Evolutionary conservation across 2,113 vertebrate species (phyloP).

Genomic region (Gavialis gangeticus): DNA sequence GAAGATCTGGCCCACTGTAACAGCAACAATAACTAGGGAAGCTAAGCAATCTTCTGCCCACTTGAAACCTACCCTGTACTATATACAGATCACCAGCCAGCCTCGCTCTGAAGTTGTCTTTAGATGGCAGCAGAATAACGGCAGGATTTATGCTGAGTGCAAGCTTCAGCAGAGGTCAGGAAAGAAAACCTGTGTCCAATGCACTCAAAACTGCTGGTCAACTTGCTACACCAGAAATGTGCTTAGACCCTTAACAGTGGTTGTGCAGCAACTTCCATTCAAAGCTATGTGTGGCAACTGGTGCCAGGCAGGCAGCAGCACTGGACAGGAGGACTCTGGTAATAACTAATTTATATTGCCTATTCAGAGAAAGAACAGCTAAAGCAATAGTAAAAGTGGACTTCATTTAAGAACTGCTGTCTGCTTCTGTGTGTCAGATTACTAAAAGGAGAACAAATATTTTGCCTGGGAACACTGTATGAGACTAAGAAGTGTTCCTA

Average conservation of each 20-base stretch:
- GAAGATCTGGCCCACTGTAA: not conserved
- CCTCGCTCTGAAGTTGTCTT: not conserved
- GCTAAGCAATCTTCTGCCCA: not conserved
- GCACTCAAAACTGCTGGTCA: not conserved
- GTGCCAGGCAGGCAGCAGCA: not conserved
- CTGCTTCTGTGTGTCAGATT: not conserved
- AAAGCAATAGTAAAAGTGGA: not conserved
- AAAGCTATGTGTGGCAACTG: not conserved
- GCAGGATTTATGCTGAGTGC: not conserved
- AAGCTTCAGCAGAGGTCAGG: not conserved
- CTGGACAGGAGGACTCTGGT: not conserved
- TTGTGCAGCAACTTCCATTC: not conserved
- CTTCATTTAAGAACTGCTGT: not conserved
- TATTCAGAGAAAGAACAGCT: not conserved
- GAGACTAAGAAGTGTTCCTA: not conserved
- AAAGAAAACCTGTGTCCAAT: not conserved
- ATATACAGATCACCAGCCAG: not conserved
- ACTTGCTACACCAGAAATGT: not conserved
- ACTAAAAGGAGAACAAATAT: not conserved
- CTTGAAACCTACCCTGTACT: not conserved
- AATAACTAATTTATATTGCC: not conserved
- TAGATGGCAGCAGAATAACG: not conserved
- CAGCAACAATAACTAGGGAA: not conserved
- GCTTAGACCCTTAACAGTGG: not conserved
- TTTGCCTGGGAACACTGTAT: no score